Base-by-base conservation (phyloP, 2,113 vertebrate species). In the Xiphophorus couchianus region DNA sequence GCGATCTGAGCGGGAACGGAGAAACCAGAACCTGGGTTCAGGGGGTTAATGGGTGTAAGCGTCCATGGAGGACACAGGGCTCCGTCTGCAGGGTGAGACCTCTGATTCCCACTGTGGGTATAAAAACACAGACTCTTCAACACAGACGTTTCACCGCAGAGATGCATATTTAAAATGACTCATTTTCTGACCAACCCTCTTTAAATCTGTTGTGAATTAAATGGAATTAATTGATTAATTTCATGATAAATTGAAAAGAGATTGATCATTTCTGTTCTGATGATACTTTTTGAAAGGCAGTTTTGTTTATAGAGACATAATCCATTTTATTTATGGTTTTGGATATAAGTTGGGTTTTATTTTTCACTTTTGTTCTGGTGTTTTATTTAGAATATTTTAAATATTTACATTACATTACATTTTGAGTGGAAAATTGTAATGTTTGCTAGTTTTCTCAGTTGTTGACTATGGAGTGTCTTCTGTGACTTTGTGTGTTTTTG, bases 21-120 rank as follows among this genome's bases (percentile, higher is more conserved):
- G 80, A 85, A 76, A 76, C 62, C 17, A 1, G 64, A 75, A 72
- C n/a, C 62, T 68, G 29, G 0, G 71, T 77, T 76, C 58, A 68
- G 44, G 4, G 66, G 69, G 78, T 74, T 73, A 69, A 77, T 69
- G 66, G 76, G 85, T 69, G 68, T 44, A 0, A 37, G 61, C 67
- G 66, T 58, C 11, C 62, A 66, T 25, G 10, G 65, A 69, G 80
- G 22, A 48, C 79, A 66, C 30, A 65, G 73, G 0, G 0, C 62
- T 65, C 74, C 0, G 63, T 12, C 65, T 48, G 65, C 19, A 2
- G 71, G 66, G 58, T 25, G 66, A 65, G 19, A 61, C 61, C 62
- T 78, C 25, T 8, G 31, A 61, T 15, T 64, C 61, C 39, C 62
- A 33, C 71, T 31, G 39, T 58, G 77, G 71, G 37, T 63, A 31